Conservation (phyloP, 2,113 vertebrate species). For the Ciconia maguari region DNA sequence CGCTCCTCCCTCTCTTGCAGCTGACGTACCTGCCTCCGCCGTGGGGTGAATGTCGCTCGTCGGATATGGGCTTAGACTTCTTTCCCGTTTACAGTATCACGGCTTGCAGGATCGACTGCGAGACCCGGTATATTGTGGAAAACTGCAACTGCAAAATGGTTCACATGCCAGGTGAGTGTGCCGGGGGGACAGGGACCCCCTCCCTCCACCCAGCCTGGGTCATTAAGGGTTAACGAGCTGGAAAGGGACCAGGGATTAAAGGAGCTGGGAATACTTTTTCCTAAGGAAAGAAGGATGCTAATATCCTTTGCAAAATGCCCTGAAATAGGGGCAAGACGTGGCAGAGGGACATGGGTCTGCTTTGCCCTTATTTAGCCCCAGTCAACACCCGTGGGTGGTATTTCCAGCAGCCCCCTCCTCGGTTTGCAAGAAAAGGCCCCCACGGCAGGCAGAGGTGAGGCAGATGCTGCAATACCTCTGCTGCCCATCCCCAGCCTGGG, state of each 20-base stretch:
- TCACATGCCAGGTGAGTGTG: conserved; percentile 91
- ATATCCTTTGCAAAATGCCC: not conserved
- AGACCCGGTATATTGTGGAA: conserved; percentile 97
- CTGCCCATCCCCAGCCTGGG: not conserved
- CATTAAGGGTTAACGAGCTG: not conserved
- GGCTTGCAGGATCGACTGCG: conserved; percentile 96
- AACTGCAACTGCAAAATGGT: conserved; percentile 99
- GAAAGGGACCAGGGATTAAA: not conserved
- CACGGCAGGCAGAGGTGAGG: not conserved
- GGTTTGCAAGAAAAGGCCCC: not conserved
- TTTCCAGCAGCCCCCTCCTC: not conserved
- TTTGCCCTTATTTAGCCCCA: not conserved
- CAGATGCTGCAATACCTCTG: not conserved
- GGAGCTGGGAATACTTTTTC: not conserved
- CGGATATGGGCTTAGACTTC: conserved; percentile 89
- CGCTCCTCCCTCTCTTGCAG: conserved; percentile 71
- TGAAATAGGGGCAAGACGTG: not conserved
- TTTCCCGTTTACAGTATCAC: conserved; percentile 96
- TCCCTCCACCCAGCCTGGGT: not conserved
- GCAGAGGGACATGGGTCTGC: not conserved
- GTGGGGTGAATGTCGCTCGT: conserved; percentile 94
- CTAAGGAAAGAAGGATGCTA: not conserved
- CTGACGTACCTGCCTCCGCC: conserved; percentile 96
- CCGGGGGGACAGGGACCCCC: rapidly evolving
- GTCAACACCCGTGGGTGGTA: not conserved